Conservation (phyloP, 2,888 invertebrate species). For the Phanerotoma sp. region DNA sequence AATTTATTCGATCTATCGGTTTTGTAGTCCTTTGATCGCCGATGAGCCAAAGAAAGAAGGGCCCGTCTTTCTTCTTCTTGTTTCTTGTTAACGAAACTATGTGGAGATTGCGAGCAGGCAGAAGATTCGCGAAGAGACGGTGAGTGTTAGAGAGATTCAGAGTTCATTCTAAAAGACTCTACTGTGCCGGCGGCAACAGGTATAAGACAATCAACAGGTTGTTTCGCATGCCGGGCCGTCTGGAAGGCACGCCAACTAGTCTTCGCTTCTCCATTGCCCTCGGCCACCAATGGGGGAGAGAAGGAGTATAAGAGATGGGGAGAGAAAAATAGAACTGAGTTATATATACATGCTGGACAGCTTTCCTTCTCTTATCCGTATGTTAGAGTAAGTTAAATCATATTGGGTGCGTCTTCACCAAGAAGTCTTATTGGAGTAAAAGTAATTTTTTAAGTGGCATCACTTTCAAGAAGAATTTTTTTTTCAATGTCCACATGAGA, state of each 20-base stretch:
- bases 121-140: conserved; percentile 22
- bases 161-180: background rate
- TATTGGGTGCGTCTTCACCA: too few relatives aligned
- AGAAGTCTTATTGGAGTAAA: too few relatives aligned
- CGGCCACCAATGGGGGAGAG: conserved; percentile 19
- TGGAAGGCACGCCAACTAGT: conserved; percentile 37
- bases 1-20: conserved; percentile 19
- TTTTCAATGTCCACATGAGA: too few relatives aligned
- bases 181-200: conserved; percentile 41
- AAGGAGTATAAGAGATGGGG: conserved; percentile 1
- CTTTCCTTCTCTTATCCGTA: background rate
- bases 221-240: conserved; percentile 50
- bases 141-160: background rate
- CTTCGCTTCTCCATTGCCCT: conserved; percentile 30
- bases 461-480: too few relatives aligned
- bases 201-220: conserved; percentile 54
- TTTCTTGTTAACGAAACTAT: conserved; percentile 37
- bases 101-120: conserved; percentile 42
- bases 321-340: conserved; percentile 16
- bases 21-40: conserved; percentile 22
- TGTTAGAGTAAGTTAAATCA: too few relatives aligned
- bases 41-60: conserved; percentile 25
- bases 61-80: conserved; percentile 13
- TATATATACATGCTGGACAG: background rate
- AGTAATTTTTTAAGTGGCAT: too few relatives aligned